Conservation (phyloP, 2,797 vertebrate species). For the Sebastes itinus region DNA sequence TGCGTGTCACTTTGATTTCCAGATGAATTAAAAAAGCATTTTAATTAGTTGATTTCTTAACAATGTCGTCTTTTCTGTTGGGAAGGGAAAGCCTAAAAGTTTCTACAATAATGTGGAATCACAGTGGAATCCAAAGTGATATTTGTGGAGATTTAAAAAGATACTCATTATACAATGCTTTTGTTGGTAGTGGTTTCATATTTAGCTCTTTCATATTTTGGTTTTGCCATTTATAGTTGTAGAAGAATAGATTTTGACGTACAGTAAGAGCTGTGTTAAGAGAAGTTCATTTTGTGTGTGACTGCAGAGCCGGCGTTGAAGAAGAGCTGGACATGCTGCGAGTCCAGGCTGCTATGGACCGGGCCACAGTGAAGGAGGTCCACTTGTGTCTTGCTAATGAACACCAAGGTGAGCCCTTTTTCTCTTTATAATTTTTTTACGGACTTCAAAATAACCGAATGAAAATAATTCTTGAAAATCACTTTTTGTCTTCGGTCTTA, state of each 20-base stretch:
- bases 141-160: slow-evolving; percentile 35
- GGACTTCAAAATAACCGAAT: background rate
- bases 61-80: slow-evolving; percentile 51
- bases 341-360: slow-evolving; percentile 81
- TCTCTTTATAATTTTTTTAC: background rate
- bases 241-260: background rate
- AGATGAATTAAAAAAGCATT: slow-evolving; percentile 74
- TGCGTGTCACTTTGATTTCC: slow-evolving; percentile 84
- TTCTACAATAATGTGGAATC: slow-evolving; percentile 27
- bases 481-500: background rate
- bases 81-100: slow-evolving; percentile 42
- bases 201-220: background rate
- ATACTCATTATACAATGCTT: slow-evolving; percentile 16
- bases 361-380: slow-evolving; percentile 83
- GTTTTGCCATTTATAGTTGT: background rate
- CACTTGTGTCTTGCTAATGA: slow-evolving; percentile 78
- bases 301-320: slow-evolving; percentile 84
- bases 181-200: background rate
- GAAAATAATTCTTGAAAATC: background rate
- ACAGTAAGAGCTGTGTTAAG: background rate
- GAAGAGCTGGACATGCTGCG: slow-evolving; percentile 88
- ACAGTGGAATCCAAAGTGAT: slow-evolving; percentile 15
- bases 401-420: slow-evolving; percentile 74
- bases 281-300: slow-evolving; percentile 26
- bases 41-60: slow-evolving; percentile 76